Evolutionary conservation across 2,113 vertebrate genomes (phyloP).

Genomic region (Melozone crissalis): DNA sequence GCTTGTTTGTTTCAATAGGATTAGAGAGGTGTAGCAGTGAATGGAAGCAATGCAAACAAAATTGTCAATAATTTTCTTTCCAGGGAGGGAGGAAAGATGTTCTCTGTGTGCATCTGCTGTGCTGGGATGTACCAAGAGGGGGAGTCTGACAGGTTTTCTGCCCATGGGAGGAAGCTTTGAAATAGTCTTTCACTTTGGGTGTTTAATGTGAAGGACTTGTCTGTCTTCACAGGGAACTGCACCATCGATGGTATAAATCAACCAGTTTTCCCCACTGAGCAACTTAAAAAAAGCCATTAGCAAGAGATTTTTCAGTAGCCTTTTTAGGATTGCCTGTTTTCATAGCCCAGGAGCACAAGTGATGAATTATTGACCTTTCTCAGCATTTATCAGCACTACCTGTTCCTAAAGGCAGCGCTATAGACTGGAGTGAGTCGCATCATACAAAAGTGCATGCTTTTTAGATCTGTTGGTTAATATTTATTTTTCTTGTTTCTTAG

Average conservation of each 20-base stretch:
- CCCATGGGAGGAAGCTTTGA: background rate
- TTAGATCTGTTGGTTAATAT: background rate
- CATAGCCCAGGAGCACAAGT: background rate
- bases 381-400: background rate
- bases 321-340: background rate
- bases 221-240: background rate
- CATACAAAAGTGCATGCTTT: background rate
- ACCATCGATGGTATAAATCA: background rate
- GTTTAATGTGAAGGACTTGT: background rate
- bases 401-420: background rate
- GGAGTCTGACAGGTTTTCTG: background rate
- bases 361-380: slow-evolving; percentile 39
- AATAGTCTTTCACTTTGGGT: background rate
- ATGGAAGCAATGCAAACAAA: background rate
- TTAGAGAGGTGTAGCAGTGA: background rate
- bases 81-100: background rate
- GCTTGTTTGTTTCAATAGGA: background rate
- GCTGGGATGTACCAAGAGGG: background rate
- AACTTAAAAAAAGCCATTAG: background rate
- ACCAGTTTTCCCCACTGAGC: background rate
- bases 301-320: background rate
- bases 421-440: background rate
- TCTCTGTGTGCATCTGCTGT: background rate
- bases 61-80: background rate
- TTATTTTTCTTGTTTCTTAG: background rate